Base-by-base conservation (phyloP, 2,113 vertebrate genomes). In the Rhabdornis inornatus region DNA sequence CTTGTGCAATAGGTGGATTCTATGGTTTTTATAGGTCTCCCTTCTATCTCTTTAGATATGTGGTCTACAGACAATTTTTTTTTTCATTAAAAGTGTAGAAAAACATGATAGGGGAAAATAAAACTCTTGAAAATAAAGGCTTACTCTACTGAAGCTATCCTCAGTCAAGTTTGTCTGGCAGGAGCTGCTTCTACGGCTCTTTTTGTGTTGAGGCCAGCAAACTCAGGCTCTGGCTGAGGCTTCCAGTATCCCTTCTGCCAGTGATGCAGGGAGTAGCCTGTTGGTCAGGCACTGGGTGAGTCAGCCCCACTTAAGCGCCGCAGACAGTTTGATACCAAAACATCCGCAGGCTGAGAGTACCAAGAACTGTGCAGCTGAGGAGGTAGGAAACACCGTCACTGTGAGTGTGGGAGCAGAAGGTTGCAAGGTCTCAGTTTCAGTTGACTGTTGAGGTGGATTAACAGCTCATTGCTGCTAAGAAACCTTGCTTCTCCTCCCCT, bases 301-400 rank as follows among this genome's bases (percentile, higher is more conserved):
- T 77, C 65, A 75, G 39, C 30, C n/a, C 28, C 0, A 0, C 47
- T 53, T 10, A 4, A 70, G 45, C 0, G 0, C 52, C 27, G 56
- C 9, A 1, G 56, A 9, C 1, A 1, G 16, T 44, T 84, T 60
- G 33, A 31, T 47, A 56, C 44, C 56, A 28, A n/a, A 63, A 30
- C 3, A 4, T 21, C 11, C 2, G 23, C 17, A 28, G 45, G 39
- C 37, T 31, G 45, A 61, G 72, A 30, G 15, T 45, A 27, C 63
- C 2, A 7, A 65, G 45, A 23, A 2, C 52, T 10, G 33, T 4
- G 12, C 37, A 21, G 35, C 63, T 71, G 91, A 63, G 66, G 74
- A 55, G 69, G 33, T 64, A 53, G 57, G 52, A 60, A 71, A 31
- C 23, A 8, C 33, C 0, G 0, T 45, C 60, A 4, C 56, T 6